A percentile compares a stretch with the other conserved stretches of the same genome.
phyloP scores from a whole-genome alignment of 2,113 vertebrate species.

The Passer domesticus region DNA sequence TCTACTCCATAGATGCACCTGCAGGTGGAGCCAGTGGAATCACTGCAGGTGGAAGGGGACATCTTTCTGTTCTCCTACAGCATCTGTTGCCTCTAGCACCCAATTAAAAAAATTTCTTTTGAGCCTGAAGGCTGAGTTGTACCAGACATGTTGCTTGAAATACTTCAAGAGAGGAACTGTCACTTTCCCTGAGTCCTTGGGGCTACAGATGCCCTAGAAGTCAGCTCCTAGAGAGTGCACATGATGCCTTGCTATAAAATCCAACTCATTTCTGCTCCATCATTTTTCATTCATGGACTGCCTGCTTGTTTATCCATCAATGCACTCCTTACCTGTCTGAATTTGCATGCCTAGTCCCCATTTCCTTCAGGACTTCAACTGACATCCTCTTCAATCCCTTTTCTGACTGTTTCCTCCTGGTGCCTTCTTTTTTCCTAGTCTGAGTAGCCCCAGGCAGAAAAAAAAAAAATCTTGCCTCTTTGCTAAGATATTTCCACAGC shows the following conservation, averaged over 20 bases:
- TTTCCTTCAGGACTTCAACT: not conserved
- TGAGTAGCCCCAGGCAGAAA: not conserved
- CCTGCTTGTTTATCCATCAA: not conserved
- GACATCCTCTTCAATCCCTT: not conserved
- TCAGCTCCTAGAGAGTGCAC: not conserved
- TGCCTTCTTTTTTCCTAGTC: not conserved
- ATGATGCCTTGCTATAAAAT: not conserved
- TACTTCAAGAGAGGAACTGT: not conserved
- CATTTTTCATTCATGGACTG: not conserved
- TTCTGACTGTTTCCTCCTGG: not conserved
- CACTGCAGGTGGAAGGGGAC: not conserved
- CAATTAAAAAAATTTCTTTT: not conserved
- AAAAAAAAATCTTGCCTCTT: not conserved
- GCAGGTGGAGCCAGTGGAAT: not conserved
- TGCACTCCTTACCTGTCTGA: not conserved
- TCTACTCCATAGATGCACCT: not conserved
- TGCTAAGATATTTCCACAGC: not conserved
- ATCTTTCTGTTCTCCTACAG: not conserved
- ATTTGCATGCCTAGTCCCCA: accelerated
- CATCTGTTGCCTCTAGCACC: not conserved
- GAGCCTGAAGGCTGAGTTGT: not conserved
- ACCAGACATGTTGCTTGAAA: not conserved
- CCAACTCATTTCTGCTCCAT: not conserved
- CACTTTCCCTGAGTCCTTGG: not conserved
- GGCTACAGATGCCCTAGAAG: not conserved